Conservation (phyloP, 2,113 vertebrate species). For the Caracal caracal region DNA sequence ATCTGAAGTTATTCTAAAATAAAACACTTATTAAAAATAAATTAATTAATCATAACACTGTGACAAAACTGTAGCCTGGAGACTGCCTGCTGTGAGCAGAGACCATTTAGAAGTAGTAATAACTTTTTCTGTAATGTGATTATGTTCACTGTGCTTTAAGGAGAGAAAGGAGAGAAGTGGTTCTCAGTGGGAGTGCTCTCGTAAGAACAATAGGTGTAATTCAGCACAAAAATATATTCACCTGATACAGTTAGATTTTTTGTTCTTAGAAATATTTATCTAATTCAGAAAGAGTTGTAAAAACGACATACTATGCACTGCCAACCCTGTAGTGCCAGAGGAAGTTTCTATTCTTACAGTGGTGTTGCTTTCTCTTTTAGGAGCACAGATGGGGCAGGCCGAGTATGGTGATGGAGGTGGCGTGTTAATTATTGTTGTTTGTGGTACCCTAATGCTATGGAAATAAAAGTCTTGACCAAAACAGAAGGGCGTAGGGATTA, state of each 20-base stretch:
- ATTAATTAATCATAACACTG: conserved; percentile 79
- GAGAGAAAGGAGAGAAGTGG: conserved; percentile 74
- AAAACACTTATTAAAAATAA: conserved; percentile 54
- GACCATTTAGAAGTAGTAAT: conserved; percentile 84
- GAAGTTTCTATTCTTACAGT: conserved; percentile 42
- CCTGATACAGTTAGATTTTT: conserved; percentile 74
- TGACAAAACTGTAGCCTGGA: conserved; percentile 81
- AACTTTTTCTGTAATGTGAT: conserved; percentile 84
- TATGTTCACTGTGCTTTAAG: conserved; percentile 84
- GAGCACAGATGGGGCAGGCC: neutral
- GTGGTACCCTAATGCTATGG: neutral
- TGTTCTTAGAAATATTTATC: conserved; percentile 66
- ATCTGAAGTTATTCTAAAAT: conserved; percentile 18
- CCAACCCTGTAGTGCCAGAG: neutral
- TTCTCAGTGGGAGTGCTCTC: conserved; percentile 82
- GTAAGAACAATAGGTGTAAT: conserved; percentile 81
- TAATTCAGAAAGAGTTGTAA: conserved; percentile 73
- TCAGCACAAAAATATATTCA: conserved; percentile 74
- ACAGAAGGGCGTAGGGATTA: neutral
- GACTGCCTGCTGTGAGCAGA: conserved; percentile 82
- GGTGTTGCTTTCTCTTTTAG: neutral
- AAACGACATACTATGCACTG: conserved; percentile 64
- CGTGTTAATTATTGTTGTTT: neutral
- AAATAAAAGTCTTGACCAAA: neutral
- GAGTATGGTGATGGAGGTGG: neutral